Percentiles rank a stretch among this genome's conserved stretches.
These are phyloP conservation scores for Ceratothoa steindachneri DNA, from an alignment of 2,888 invertebrate species.

Conservation along the genomic window DNA sequence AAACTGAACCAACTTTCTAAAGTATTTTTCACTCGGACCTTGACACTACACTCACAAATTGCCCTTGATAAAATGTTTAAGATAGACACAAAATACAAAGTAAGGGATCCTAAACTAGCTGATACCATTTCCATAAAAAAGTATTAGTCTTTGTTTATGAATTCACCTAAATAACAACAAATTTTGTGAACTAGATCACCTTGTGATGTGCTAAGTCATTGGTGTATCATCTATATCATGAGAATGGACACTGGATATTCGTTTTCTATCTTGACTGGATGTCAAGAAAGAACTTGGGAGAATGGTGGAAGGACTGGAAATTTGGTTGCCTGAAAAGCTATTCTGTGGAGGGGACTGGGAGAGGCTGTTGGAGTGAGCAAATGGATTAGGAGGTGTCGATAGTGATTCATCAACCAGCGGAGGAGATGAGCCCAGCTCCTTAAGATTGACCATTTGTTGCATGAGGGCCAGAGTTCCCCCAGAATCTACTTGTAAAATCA, in stretches of 20 bases:
- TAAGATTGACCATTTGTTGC: slow-evolving; percentile 67
- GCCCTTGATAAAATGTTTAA: too few species aligned
- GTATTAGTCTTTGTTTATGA: too few species aligned
- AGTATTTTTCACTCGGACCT: too few species aligned
- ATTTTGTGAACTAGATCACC: not conserved
- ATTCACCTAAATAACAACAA: not conserved
- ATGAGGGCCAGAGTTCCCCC: slow-evolving; percentile 74
- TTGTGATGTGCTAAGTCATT: not conserved
- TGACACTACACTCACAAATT: too few species aligned
- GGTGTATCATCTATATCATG: not conserved
- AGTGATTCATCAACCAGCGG: slow-evolving; percentile 38
- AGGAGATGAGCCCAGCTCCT: slow-evolving; percentile 56
- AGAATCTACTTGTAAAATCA: slow-evolving; percentile 73
- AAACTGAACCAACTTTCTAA: too few species aligned
- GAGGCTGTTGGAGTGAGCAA: slow-evolving; percentile 37
- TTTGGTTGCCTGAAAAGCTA: not conserved
- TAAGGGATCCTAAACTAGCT: not conserved
- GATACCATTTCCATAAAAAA: not conserved
- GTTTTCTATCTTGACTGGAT: not conserved
- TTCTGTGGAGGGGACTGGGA: not conserved
- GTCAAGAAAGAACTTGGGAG: not conserved
- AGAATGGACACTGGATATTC: not conserved
- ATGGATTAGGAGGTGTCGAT: slow-evolving; percentile 49
- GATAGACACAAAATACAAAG: too few species aligned
- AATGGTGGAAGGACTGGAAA: not conserved